Conservation (phyloP, 2,888 invertebrate genomes). For the Meliscaeva auricollis region DNA sequence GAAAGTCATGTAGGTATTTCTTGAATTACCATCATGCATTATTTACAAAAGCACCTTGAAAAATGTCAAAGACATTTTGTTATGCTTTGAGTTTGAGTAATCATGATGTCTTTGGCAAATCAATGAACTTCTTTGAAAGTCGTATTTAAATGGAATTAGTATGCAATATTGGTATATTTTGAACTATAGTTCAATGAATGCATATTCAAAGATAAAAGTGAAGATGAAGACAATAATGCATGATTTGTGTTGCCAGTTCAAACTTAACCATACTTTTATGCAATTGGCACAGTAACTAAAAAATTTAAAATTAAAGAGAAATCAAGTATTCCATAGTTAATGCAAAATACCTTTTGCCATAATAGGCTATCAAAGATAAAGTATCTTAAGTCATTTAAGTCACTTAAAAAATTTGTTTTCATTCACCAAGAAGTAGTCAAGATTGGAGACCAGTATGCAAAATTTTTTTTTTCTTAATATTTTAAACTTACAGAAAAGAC, state of each 20-base stretch:
- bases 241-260: not conserved
- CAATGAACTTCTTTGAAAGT: constrained; percentile 47
- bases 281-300: no score
- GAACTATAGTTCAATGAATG: not conserved
- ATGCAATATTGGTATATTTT: constrained; percentile 24
- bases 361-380: no score
- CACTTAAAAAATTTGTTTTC: no score
- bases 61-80: not conserved
- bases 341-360: no score
- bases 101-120: not conserved
- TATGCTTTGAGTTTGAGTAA: not conserved
- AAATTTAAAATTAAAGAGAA: no score
- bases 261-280: no score
- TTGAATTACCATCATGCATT: not conserved
- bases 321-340: no score
- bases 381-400: no score
- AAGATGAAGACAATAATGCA: not conserved
- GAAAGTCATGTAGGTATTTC: not conserved
- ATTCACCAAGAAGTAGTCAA: no score
- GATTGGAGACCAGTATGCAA: no score
- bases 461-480: no score
- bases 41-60: not conserved
- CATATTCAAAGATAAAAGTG: not conserved
- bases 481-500: no score
- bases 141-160: constrained; percentile 15